Percentiles rank a stretch among this genome's conserved stretches.
Conservation (phyloP, 2,797 vertebrate genomes). For the Dendrocincla tyrannina region DNA sequence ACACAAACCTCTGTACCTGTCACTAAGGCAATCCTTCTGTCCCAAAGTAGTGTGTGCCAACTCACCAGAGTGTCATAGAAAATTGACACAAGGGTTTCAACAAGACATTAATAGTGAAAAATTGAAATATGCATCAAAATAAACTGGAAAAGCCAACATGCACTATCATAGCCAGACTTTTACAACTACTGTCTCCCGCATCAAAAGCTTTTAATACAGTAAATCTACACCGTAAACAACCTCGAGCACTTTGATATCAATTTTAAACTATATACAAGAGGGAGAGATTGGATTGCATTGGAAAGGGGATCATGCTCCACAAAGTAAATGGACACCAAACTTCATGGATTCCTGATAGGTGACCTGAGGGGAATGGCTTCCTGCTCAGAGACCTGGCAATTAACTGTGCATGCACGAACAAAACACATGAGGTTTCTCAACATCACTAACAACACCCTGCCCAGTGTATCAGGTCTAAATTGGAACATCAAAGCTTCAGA, state of each 20-base stretch:
- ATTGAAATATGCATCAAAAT: background rate
- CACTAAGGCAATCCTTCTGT: background rate
- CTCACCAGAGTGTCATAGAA: background rate
- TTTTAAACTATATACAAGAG: background rate
- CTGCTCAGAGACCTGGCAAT: conserved; percentile 3
- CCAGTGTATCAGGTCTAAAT: background rate
- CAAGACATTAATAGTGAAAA: background rate
- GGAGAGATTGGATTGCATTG: background rate
- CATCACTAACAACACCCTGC: background rate
- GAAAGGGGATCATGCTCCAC: background rate
- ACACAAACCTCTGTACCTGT: background rate
- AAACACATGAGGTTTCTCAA: conserved; percentile 37
- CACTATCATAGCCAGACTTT: background rate
- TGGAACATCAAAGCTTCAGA: background rate
- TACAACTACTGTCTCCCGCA: background rate
- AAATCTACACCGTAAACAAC: background rate
- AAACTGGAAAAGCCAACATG: background rate
- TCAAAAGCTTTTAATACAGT: background rate
- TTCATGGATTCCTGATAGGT: background rate
- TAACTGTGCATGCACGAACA: background rate
- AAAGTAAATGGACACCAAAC: background rate
- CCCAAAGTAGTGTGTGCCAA: background rate
- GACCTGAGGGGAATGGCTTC: background rate
- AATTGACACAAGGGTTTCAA: background rate
- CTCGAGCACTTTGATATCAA: rapidly evolving